phyloP scores from a whole-genome alignment of 2,797 vertebrate species.

The Enteromius trimaculatus region DNA sequence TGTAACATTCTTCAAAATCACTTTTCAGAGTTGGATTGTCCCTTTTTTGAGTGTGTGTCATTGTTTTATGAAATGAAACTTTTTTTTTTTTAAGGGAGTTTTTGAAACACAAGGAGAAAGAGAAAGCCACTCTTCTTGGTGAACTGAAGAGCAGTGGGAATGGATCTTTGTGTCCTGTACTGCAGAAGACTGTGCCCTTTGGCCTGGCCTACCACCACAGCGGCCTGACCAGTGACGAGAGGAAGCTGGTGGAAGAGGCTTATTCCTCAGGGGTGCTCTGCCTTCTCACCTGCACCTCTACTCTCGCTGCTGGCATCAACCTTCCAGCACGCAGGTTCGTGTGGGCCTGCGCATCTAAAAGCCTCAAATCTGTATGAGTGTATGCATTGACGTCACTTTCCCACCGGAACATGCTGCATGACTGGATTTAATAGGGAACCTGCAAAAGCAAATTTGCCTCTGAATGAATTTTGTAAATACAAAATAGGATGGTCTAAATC shows the following conservation, averaged over 20 bases:
- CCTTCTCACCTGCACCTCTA: slow-evolving; percentile 93
- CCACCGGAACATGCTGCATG: not conserved
- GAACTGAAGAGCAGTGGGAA: slow-evolving; percentile 80
- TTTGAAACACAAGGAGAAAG: slow-evolving; percentile 74
- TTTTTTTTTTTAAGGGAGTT: slow-evolving; percentile 76
- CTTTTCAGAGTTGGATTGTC: not conserved
- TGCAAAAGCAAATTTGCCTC: not conserved
- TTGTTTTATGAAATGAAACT: not conserved
- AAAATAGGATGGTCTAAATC: too few relatives aligned
- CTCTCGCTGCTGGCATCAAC: slow-evolving; percentile 94
- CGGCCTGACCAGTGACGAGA: slow-evolving; percentile 91
- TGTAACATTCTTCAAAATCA: not conserved
- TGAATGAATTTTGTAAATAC: too few relatives aligned
- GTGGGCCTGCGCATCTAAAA: not conserved
- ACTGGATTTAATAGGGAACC: not conserved
- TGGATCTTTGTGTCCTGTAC: slow-evolving; percentile 85
- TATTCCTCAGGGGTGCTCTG: slow-evolving; percentile 88
- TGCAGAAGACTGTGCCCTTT: slow-evolving; percentile 83
- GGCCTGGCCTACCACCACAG: slow-evolving; percentile 95
- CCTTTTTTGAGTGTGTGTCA: not conserved
- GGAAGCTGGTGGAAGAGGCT: slow-evolving; percentile 89
- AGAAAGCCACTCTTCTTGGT: slow-evolving; percentile 82
- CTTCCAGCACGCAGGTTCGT: slow-evolving; percentile 91
- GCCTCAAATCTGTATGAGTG: not conserved
- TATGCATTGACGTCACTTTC: too few relatives aligned